A percentile compares a stretch with the other conserved stretches of the same genome.
These are phyloP conservation scores for Phenacoccus solenopsis DNA, from an alignment of 1,140 invertebrate genomes.

Conservation along the genomic window DNA sequence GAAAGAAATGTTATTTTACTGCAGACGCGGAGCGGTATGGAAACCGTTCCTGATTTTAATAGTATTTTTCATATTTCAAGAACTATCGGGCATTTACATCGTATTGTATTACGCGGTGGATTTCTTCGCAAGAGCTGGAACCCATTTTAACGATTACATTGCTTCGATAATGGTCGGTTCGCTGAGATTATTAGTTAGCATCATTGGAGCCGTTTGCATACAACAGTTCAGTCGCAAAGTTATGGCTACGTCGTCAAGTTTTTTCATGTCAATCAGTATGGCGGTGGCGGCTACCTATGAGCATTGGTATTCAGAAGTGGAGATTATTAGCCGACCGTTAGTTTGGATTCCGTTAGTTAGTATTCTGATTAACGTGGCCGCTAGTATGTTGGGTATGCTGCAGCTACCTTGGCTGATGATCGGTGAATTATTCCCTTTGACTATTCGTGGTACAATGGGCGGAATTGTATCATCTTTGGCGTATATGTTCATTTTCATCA, in stretches of 20 bases:
- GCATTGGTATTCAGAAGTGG: constrained; percentile 33
- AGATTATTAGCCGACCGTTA: constrained; percentile 35
- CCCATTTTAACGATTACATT: constrained; percentile 50
- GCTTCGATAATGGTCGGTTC: constrained; percentile 61
- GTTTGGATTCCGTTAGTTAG: constrained; percentile 45
- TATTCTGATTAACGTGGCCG: constrained; percentile 50
- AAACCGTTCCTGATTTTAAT: constrained; percentile 52
- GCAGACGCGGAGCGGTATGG: constrained; percentile 32
- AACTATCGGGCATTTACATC: constrained; percentile 57
- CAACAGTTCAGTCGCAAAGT: constrained; percentile 51
- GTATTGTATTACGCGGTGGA: constrained; percentile 62
- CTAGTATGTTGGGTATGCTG: constrained; percentile 58
- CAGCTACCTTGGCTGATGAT: constrained; percentile 63
- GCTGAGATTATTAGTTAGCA: constrained; percentile 50
- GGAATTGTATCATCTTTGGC: constrained; percentile 55
- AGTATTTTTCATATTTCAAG: constrained; percentile 52
- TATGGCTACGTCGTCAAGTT: constrained; percentile 49
- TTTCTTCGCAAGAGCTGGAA: constrained; percentile 51
- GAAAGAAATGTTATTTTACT: not conserved
- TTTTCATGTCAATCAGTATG: constrained; percentile 48
- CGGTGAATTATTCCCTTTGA: constrained; percentile 55
- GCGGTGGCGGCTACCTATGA: constrained; percentile 35
- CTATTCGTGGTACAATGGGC: constrained; percentile 50
- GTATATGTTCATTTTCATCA: constrained; percentile 52
- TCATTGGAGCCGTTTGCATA: constrained; percentile 51